Percentiles rank a stretch among this genome's conserved stretches.
Conservation (phyloP, 1,140 invertebrate genomes). For the Drosophila fuyamai region DNA sequence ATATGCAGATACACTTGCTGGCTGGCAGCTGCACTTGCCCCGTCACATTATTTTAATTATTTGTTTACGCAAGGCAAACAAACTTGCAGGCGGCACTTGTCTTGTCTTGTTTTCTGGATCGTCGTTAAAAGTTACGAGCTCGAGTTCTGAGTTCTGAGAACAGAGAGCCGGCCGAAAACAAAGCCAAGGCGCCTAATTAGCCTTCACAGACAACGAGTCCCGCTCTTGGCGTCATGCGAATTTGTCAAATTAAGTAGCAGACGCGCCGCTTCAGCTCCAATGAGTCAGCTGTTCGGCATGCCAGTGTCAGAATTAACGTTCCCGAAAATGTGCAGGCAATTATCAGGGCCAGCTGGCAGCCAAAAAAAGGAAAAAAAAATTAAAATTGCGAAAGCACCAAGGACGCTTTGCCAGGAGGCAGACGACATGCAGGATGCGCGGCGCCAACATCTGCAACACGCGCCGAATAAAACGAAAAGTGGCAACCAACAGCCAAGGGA, state of each 20-base stretch:
- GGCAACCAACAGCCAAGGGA: slow-evolving; percentile 7
- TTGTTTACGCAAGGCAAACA: slow-evolving; percentile 78
- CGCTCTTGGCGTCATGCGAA: slow-evolving; percentile 66
- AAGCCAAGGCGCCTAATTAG: slow-evolving; percentile 72
- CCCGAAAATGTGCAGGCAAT: slow-evolving; percentile 75
- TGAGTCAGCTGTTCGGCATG: slow-evolving; percentile 39
- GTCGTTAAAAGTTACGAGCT: slow-evolving; percentile 63
- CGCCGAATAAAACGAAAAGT: slow-evolving; percentile 69
- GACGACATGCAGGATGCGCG: slow-evolving; percentile 45
- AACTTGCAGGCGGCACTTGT: slow-evolving; percentile 68
- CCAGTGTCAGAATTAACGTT: slow-evolving; percentile 67
- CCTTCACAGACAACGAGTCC: slow-evolving; percentile 5
- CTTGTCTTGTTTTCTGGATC: slow-evolving; percentile 43
- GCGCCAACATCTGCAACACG: slow-evolving; percentile 36
- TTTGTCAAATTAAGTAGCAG: slow-evolving; percentile 79
- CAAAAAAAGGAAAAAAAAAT: slow-evolving; percentile 12
- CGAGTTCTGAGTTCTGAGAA: slow-evolving; percentile 11
- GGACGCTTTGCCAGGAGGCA: slow-evolving; percentile 27
- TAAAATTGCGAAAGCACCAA: slow-evolving; percentile 26
- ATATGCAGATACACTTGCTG: slow-evolving; percentile 1
- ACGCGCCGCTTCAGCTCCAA: slow-evolving; percentile 24
- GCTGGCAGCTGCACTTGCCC: slow-evolving; percentile 46
- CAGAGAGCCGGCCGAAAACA: slow-evolving; percentile 20
- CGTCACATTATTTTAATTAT: slow-evolving; percentile 80
- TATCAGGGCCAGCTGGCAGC: slow-evolving; percentile 47